Base-by-base conservation (phyloP, 2,888 invertebrate genomes). In the Cartodere bifasciata region DNA sequence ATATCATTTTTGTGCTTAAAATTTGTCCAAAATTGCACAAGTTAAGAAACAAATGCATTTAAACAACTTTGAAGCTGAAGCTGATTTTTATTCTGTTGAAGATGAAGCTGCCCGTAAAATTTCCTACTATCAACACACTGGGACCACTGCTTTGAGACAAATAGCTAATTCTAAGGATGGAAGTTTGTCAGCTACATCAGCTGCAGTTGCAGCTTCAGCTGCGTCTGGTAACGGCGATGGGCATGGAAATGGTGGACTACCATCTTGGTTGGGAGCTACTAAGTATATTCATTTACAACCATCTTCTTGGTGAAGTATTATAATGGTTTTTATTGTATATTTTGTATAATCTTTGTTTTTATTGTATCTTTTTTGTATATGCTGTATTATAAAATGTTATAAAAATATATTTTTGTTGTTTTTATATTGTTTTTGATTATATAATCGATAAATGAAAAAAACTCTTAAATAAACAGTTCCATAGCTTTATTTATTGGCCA, bases 61-160 rank as follows among this genome's bases (percentile, higher is more conserved):
- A n/a, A n/a, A n/a, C n/a, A n/a, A n/a, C n/a, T n/a, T n/a, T 27
- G 28, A 13, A 14, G 13, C 35, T 27, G 9, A 3, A 30, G n/a
- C n/a, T n/a, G n/a, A n/a, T n/a, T n/a, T n/a, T n/a, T n/a, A 21
- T 23, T 20, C n/a, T 28, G 12, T 42, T 39, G 23, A 16, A 48
- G 48, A 48, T 37, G 43, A 47, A 23, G 41, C 43, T n/a, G 47
- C 49, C 2, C 37, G 40, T 28, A 49, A 48, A 35, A 35, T 49
- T 4, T 38, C 41, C 7, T 40, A 43, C 10, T 29, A 47, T 12
- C 48, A 48, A 31, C 37, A 40, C 28, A 41, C 42, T 7, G 45
- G 42, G 17, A 39, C 36, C 22, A 37, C 40, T 13, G 40, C 43
- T 12, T 23, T 49, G n/a, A 38, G 46, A 31, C 46, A 48, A 29